phyloP scores from a whole-genome alignment of 2,113 vertebrate species.

The Galbula dea region DNA sequence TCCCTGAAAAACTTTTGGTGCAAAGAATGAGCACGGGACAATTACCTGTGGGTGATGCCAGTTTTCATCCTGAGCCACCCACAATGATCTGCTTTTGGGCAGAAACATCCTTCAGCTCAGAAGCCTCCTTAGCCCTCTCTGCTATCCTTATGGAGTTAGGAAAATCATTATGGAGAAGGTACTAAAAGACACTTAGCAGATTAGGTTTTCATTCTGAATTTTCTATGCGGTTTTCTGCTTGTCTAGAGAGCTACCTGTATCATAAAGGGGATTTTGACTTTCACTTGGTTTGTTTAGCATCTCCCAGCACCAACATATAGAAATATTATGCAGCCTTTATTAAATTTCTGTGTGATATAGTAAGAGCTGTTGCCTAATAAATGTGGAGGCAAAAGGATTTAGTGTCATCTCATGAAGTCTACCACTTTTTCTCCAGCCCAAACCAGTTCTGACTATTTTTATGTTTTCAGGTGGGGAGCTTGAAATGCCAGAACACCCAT shows the following conservation, averaged over 20 bases:
- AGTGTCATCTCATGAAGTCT: background rate
- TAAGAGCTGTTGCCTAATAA: background rate
- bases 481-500: background rate
- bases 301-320: background rate
- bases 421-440: background rate
- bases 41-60: background rate
- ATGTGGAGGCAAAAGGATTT: background rate
- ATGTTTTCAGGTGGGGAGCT: background rate
- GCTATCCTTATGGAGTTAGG: background rate
- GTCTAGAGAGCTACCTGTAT: background rate
- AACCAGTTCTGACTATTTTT: background rate
- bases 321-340: background rate
- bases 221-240: background rate
- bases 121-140: background rate
- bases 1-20: constrained; percentile 23
- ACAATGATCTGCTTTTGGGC: background rate
- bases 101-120: background rate
- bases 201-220: background rate
- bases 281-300: background rate
- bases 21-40: background rate
- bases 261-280: background rate
- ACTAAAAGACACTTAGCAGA: background rate
- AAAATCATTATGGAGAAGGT: background rate
- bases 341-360: background rate
- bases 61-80: background rate